Evolutionary conservation across 2,888 invertebrate species (phyloP), one percentile per base, ranked within the genome.

Genomic region (Campoplex capitator): DNA sequence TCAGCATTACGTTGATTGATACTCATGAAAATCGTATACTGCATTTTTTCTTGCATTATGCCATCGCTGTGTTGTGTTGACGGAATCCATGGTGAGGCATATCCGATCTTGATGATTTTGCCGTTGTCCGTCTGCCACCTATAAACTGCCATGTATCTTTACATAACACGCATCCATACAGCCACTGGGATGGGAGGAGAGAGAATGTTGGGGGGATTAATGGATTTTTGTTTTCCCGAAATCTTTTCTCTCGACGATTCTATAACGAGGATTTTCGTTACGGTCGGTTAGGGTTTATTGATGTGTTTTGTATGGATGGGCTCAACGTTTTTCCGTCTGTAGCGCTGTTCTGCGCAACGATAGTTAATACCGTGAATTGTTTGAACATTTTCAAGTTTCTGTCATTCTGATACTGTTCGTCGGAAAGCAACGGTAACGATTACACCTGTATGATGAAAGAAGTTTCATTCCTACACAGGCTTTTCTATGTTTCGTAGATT

Each of bases 251-350:
- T 79, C 35, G 68, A 45, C 13, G 82, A 32, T 56, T 68, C 82
- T 70, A 78, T 84, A 79, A 84, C 78, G 75, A 87, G 81, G 82
- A 82, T 79, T 87, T 77, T 86, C 70, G 70, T 87, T 82, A 56
- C 54, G 82, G 42, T 82, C 58, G 73, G 78, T 87, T 82, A 82
- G 56, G 82, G 75, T 71, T 84, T 42, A 28, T 28, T 45, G 58
- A 62, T 42, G 42, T 32, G 77, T 76, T 80, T 80, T 68, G 80
- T 23, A 23, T 73, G 51, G 75, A 79, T 76, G 71, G 54, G 70
- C 45, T 68, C 38, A 18, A 45, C 65, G 73, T 70, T 54, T 28
- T 9, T 73, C 13, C 38, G n/a, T 28, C 11, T 45, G 23, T 32
- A 18, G 67, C n/a, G 56, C 74, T 68, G 67, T 67, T 32, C 65